These are phyloP conservation scores for Eucriotettix oculatus DNA, from an alignment of 2,888 invertebrate genomes.

Conservation along the genomic window DNA sequence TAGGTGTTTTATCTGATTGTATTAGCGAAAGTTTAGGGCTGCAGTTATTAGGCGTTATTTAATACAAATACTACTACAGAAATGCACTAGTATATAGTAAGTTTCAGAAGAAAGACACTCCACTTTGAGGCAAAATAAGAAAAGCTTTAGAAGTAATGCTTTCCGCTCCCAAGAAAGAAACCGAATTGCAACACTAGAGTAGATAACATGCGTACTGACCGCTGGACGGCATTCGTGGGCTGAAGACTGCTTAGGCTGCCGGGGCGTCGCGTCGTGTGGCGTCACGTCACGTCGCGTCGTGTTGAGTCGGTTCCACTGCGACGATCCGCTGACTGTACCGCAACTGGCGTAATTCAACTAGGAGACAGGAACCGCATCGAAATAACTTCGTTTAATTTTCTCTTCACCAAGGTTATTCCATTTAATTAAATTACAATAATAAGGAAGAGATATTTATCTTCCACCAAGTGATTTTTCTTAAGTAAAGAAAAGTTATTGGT, in stretches of 20 bases:
- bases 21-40: too few species aligned
- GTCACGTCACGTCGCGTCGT: not conserved
- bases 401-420: constrained; percentile 10
- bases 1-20: too few species aligned
- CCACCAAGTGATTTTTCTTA: constrained; percentile 8
- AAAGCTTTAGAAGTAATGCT: too few species aligned
- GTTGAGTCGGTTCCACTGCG: not conserved
- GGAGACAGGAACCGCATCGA: constrained; percentile 11
- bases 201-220: too few species aligned
- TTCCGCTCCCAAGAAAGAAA: too few species aligned
- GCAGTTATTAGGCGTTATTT: too few species aligned
- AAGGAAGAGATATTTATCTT: constrained; percentile 14
- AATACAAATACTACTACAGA: too few species aligned
- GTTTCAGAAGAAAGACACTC: too few species aligned
- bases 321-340: not conserved
- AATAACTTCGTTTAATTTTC: constrained; percentile 12
- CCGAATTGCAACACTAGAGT: too few species aligned
- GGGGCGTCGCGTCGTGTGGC: not conserved
- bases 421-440: constrained; percentile 15
- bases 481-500: constrained; percentile 12
- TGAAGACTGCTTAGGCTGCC: not conserved
- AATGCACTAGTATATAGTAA: too few species aligned
- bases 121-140: too few species aligned
- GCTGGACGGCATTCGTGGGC: too few species aligned
- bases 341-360: not conserved